These are phyloP conservation scores for Melipona bicolor DNA, from an alignment of 2,888 invertebrate species.

Conservation along the genomic window DNA sequence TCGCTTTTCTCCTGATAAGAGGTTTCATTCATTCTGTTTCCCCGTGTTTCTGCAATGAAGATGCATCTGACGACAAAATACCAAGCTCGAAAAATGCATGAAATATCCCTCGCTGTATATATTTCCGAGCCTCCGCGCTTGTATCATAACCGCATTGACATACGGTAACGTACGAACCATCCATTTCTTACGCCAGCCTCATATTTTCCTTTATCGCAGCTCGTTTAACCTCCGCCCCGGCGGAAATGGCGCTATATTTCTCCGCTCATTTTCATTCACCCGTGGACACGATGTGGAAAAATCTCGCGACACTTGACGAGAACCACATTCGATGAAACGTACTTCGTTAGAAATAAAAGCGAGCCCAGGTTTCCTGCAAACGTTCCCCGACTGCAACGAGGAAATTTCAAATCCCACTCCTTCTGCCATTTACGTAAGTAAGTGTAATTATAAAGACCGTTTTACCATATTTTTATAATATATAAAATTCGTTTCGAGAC, in stretches of 20 bases:
- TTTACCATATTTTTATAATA: background rate
- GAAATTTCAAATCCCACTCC: too few species aligned
- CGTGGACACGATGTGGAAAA: slow-evolving; percentile 11
- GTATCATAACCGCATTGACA: background rate
- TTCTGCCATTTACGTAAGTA: background rate
- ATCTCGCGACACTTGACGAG: slow-evolving; percentile 10
- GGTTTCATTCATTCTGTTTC: background rate
- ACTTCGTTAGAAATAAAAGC: too few species aligned
- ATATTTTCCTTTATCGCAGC: slow-evolving; percentile 23
- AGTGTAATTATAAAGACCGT: background rate
- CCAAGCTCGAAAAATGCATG: background rate
- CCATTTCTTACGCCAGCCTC: background rate
- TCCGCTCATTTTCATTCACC: slow-evolving; percentile 28
- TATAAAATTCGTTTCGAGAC: background rate
- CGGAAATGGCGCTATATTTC: slow-evolving; percentile 14
- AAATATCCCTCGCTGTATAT: background rate
- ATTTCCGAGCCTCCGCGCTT: background rate
- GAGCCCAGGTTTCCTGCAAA: too few species aligned
- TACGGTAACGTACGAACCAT: background rate
- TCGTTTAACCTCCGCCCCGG: slow-evolving; percentile 20
- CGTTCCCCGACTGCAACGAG: background rate
- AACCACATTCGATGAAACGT: background rate
- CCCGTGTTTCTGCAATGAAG: background rate
- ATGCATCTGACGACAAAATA: background rate
- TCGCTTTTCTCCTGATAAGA: background rate